phyloP scores from a whole-genome alignment of 1,140 invertebrate genomes.

The Musca domestica region DNA sequence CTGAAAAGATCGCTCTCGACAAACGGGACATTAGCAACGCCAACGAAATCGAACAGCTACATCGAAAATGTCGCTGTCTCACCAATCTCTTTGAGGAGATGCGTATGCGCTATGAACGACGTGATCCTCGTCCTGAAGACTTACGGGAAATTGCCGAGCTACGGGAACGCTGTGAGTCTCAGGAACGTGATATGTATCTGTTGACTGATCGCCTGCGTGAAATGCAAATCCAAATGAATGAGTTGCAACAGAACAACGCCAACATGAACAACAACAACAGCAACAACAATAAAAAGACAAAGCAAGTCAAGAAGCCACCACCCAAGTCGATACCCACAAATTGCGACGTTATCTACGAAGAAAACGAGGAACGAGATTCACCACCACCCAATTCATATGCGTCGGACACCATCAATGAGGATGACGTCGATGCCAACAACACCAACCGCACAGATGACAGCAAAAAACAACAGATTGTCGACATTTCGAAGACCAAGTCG shows the following conservation, averaged over 20 bases:
- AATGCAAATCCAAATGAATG: constrained; percentile 48
- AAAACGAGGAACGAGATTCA: constrained; percentile 48
- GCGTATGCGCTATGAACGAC: constrained; percentile 56
- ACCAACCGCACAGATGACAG: background rate
- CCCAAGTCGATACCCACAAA: constrained; percentile 49
- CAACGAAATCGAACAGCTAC: constrained; percentile 57
- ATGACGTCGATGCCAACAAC: background rate
- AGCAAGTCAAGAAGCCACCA: constrained; percentile 42
- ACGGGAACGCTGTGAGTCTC: constrained; percentile 57
- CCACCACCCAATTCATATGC: constrained; percentile 34
- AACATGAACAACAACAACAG: constrained; percentile 1
- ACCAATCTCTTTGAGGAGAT: constrained; percentile 61
- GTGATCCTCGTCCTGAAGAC: constrained; percentile 58
- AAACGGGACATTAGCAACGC: constrained; percentile 53
- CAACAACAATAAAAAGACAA: too few species aligned
- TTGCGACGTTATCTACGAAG: constrained; percentile 54
- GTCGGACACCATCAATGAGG: background rate
- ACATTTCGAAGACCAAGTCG: constrained; percentile 29
- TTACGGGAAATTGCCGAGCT: constrained; percentile 58
- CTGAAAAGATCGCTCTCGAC: constrained; percentile 48
- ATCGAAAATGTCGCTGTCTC: constrained; percentile 57
- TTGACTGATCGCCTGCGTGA: constrained; percentile 56
- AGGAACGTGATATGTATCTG: constrained; percentile 58
- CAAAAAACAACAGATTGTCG: constrained; percentile 27
- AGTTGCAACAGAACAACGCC: constrained; percentile 34